Evolutionary conservation across 2,797 vertebrate genomes (phyloP), one percentile per base, ranked within the genome.

Genomic region (Anolis apletophallus): DNA sequence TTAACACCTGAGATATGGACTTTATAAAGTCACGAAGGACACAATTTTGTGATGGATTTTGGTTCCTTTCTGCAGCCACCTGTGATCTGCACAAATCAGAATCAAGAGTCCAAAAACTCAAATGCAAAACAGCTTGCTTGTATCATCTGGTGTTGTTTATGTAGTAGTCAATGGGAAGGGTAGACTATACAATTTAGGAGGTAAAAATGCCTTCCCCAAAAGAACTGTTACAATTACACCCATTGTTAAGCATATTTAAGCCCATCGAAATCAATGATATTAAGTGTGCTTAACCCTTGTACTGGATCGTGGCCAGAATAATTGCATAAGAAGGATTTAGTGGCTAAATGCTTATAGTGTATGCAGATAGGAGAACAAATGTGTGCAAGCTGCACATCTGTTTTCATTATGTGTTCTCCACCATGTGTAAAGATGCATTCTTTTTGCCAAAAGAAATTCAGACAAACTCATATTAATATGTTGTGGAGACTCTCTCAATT

Each of bases 61-160:
- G 54, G 11, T 84, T 76, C 36, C 16, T 9, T 26, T 40, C 29
- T n/a, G 12, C 71, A 55, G 23, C 29, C 34, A 23, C 26, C 14
- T 85, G 84, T 69, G 84, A 90, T 85, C 52, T 29, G 85, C 72
- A 90, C 29, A 87, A 81, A 61, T 32, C 21, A 29, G 3, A 21
- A 86, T 0, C 1, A 3, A 40, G 26, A 19, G 88, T 50, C 7
- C 69, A 68, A 52, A 29, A 73, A 17, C n/a, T n/a, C 54, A 80
- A 88, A 74, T 3, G 8, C 26, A 6, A 16, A 23, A 19, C 4
- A 85, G 74, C 36, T 79, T 78, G 50, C 16, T 78, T 10, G 0
- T n/a, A 73, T 59, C 9, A 64, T 54, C 0, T 0, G 29, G 0
- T n/a, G 69, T 67, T 87, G 55, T 74, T 1, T 2, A 57, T 87